These are phyloP conservation scores for Chionodraco myersi DNA, from an alignment of 2,113 vertebrate genomes.

Conservation along the genomic window DNA sequence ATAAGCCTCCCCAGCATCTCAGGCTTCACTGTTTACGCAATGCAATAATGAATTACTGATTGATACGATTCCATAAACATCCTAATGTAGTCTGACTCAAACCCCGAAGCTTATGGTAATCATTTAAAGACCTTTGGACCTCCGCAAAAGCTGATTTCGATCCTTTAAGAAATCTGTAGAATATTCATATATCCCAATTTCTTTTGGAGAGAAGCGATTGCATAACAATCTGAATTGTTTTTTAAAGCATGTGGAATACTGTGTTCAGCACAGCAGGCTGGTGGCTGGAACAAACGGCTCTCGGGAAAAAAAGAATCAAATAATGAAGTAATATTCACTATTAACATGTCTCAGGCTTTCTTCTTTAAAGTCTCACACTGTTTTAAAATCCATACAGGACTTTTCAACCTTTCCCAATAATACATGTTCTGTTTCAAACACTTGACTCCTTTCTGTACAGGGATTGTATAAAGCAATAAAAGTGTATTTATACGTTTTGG, in stretches of 20 bases:
- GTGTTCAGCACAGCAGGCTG: no score
- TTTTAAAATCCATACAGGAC: no score
- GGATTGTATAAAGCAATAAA: no score
- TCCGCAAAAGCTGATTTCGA: not conserved
- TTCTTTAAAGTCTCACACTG: no score
- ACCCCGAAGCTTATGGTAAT: slow-evolving; percentile 14
- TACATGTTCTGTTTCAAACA: no score
- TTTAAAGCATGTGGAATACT: not conserved
- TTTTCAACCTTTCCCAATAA: no score
- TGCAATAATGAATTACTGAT: slow-evolving; percentile 66
- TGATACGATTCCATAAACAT: slow-evolving; percentile 48
- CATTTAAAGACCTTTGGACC: not conserved
- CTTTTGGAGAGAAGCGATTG: not conserved
- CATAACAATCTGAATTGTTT: not conserved
- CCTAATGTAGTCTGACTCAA: slow-evolving; percentile 21
- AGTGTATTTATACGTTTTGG: no score
- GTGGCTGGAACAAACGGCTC: no score
- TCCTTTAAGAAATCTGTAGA: not conserved
- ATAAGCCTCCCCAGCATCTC: slow-evolving; percentile 33
- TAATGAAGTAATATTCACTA: no score
- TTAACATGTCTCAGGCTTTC: no score
- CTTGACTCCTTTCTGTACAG: no score
- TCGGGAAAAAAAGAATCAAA: no score
- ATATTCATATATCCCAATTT: not conserved
- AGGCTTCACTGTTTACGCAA: slow-evolving; percentile 63